Evolutionary conservation across 2,113 vertebrate genomes (phyloP).

Genomic region (Apaloderma vittatum): DNA sequence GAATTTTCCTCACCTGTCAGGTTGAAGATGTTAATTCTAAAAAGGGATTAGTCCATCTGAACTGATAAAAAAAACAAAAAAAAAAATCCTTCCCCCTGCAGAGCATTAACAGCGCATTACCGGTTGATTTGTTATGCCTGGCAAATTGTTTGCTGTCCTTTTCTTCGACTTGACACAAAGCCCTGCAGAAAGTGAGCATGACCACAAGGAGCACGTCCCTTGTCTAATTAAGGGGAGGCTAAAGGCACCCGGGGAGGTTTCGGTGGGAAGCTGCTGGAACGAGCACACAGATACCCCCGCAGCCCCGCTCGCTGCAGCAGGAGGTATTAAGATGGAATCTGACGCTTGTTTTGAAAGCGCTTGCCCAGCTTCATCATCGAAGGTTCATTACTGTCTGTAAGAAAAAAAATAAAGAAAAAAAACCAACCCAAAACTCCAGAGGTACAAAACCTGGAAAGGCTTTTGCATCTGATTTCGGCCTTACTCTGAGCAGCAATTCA

Average conservation of each 20-base stretch:
- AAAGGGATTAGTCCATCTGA: not conserved
- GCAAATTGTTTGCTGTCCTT: not conserved
- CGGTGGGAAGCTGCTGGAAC: not conserved
- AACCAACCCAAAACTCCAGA: not conserved
- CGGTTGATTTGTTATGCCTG: not conserved
- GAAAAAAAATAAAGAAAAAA: not conserved
- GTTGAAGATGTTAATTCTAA: not conserved
- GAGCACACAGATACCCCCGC: not conserved
- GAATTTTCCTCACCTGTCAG: not conserved
- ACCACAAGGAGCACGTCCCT: not conserved
- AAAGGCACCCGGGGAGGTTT: not conserved
- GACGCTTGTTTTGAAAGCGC: not conserved
- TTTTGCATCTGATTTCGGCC: not conserved
- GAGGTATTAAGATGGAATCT: not conserved
- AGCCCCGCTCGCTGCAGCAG: not conserved
- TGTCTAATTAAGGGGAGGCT: not conserved
- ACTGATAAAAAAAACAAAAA: not conserved
- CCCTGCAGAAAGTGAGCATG: not conserved
- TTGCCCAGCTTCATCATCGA: not conserved
- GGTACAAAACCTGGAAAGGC: not conserved
- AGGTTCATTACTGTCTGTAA: not conserved
- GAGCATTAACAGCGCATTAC: not conserved
- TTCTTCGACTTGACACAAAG: slow-evolving; percentile 3
- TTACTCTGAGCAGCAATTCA: not conserved
- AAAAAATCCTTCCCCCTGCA: not conserved